Evolutionary conservation across 2,797 vertebrate genomes (phyloP).

Genomic region (Macroramphosus scolopax): DNA sequence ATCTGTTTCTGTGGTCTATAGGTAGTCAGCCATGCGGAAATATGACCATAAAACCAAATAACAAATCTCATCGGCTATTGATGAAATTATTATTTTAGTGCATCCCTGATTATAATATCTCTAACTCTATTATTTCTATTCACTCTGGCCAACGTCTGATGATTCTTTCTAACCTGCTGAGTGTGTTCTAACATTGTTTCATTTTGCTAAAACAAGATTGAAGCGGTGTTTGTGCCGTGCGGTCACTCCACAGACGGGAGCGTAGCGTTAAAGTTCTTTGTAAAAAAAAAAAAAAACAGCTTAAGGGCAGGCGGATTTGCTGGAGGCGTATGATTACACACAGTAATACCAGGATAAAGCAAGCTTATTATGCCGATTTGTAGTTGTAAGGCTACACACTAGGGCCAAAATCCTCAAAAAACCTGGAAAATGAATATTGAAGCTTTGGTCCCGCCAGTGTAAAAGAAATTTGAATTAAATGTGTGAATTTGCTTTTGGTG

Average conservation of each 20-base stretch:
- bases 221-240: neutral
- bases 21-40: too few relatives aligned
- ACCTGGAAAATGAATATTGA: conserved; percentile 7
- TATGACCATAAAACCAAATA: too few relatives aligned
- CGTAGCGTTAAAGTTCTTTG: conserved; percentile 50
- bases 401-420: conserved; percentile 45
- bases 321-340: conserved; percentile 55
- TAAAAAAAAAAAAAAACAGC: conserved; percentile 41
- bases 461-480: conserved; percentile 4
- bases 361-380: conserved; percentile 55
- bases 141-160: too few relatives aligned
- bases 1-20: too few relatives aligned
- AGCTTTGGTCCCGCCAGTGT: too few relatives aligned
- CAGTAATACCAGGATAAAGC: conserved; percentile 61
- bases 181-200: too few relatives aligned
- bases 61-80: too few relatives aligned
- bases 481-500: neutral
- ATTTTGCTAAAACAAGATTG: neutral
- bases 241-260: conserved; percentile 15
- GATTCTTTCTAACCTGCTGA: too few relatives aligned
- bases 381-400: conserved; percentile 20
- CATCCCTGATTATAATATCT: too few relatives aligned
- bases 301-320: conserved; percentile 54
- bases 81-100: too few relatives aligned
- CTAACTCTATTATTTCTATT: too few relatives aligned